Base-by-base conservation (phyloP, 2,888 invertebrate species). In the Trichacis sp. region DNA sequence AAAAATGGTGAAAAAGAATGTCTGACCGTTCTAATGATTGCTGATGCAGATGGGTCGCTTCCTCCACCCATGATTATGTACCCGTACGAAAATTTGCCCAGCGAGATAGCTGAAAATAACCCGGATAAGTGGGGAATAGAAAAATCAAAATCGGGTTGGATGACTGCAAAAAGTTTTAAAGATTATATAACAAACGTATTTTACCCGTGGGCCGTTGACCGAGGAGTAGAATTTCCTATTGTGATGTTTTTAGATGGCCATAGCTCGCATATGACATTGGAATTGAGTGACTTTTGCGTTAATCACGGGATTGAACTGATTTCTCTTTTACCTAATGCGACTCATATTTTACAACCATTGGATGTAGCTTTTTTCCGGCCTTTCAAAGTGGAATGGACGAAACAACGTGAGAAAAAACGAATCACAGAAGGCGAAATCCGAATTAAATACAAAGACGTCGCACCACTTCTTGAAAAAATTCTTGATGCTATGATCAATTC, bases 161-260 rank as follows among this genome's bases (percentile, higher is more conserved):
- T 80, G 83, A 82, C 77, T 4, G 62, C 73, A 2, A 77, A 77
- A 61, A 72, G 71, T 12, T 83, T 84, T 68, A 82, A 64, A 67
- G 80, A 84, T 71, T 82, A 74, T 61, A 73, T 82, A 8, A 68
- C 76, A 6, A 79, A 83, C 66, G 71, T 80, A 12, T 82, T 83
- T 64, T 59, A 74, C 62, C 77, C 76, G 45, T 82, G 80, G 80
- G 57, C 82, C 38, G 30, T 66, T 45, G 58, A 73, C 56, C 70
- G 78, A 43, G 63, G 75, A 18, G 76, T 83, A 24, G 24, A 71
- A 45, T 69, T 73, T 36, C 83, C 72, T 38, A 71, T 82, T 24
- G 71, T 84, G 48, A 66, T 83, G 14, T 83, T 79, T 57, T 61
- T 85, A n/a, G 84, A 84, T 73, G 79, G 80, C 2, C 82, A 83